phyloP scores from a whole-genome alignment of 30 jellyfish, hydroid and myxozoan species.

The Nemopilema nomurai region DNA sequence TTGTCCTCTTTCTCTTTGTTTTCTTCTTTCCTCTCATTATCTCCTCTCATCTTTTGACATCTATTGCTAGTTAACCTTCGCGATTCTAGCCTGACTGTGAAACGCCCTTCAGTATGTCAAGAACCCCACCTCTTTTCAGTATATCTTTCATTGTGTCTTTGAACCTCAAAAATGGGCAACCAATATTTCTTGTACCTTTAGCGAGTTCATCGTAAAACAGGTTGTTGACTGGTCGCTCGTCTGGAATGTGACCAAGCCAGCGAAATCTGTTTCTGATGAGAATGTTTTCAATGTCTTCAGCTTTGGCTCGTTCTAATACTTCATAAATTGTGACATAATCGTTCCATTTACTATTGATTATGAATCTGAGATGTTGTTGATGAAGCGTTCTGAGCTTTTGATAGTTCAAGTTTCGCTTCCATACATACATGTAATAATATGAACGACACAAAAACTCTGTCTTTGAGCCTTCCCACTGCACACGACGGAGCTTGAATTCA shows the following conservation, averaged over 20 bases:
- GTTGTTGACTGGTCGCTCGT: constrained; percentile 12
- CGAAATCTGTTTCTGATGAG: constrained; percentile 29
- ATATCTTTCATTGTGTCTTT: constrained; percentile 22
- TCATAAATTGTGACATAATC: constrained; percentile 30
- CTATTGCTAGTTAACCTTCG: not conserved
- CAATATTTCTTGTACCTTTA: constrained; percentile 45
- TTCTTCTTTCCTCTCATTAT: constrained; percentile 11
- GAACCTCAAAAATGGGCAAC: constrained; percentile 27
- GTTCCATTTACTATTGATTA: constrained; percentile 14
- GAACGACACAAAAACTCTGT: constrained; percentile 15
- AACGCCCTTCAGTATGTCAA: constrained; percentile 3
- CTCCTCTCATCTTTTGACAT: constrained; percentile 12
- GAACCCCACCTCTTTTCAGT: constrained; percentile 41
- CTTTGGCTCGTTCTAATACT: constrained; percentile 29
- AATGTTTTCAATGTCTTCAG: not conserved
- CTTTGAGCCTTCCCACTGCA: constrained; percentile 21
- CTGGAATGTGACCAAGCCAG: constrained; percentile 53
- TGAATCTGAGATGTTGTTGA: constrained; percentile 26
- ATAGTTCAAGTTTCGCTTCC: constrained; percentile 42
- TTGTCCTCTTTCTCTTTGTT: constrained; percentile 13
- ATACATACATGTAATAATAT: not conserved
- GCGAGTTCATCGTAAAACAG: constrained; percentile 38
- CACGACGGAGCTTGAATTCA: constrained; percentile 50
- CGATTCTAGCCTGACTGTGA: constrained; percentile 13
- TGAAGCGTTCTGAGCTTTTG: constrained; percentile 36